A percentile compares a stretch with the other conserved stretches of the same genome.
Evolutionary conservation across 2,113 vertebrate genomes (phyloP).

Genomic region (Peromyscus californicus): DNA sequence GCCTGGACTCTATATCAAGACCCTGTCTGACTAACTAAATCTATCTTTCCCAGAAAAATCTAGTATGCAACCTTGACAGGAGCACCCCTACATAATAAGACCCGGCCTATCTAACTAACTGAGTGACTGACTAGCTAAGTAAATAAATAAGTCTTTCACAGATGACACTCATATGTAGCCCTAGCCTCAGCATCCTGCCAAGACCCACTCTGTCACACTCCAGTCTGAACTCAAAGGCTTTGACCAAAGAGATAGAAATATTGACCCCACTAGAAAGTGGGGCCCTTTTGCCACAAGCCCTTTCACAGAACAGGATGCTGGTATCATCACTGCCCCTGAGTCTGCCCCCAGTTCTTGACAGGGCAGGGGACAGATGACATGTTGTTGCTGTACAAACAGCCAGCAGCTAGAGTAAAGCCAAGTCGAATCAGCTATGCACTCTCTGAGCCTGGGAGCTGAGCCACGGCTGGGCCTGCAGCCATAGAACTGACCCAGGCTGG

Average conservation of each 20-base stretch:
- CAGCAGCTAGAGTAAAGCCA: background rate
- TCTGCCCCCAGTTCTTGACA: background rate
- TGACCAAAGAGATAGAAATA: background rate
- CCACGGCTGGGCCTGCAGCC: background rate
- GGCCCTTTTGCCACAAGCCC: background rate
- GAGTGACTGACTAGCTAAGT: background rate
- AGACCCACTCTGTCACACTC: too few species aligned
- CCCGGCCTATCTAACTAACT: background rate
- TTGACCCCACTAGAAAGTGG: background rate
- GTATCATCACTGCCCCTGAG: background rate
- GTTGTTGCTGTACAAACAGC: background rate
- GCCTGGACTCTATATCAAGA: background rate
- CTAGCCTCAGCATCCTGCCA: background rate
- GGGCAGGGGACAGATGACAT: background rate
- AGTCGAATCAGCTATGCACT: background rate
- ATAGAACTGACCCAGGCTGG: background rate
- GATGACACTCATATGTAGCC: background rate
- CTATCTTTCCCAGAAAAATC: background rate
- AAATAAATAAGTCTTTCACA: background rate
- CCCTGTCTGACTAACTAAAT: background rate
- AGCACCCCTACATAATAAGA: background rate
- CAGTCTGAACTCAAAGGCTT: background rate
- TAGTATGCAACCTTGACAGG: background rate
- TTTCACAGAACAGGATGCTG: background rate
- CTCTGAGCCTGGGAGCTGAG: background rate